Base-by-base conservation (phyloP, 2,113 vertebrate species). In the Megaleporinus macrocephalus region DNA sequence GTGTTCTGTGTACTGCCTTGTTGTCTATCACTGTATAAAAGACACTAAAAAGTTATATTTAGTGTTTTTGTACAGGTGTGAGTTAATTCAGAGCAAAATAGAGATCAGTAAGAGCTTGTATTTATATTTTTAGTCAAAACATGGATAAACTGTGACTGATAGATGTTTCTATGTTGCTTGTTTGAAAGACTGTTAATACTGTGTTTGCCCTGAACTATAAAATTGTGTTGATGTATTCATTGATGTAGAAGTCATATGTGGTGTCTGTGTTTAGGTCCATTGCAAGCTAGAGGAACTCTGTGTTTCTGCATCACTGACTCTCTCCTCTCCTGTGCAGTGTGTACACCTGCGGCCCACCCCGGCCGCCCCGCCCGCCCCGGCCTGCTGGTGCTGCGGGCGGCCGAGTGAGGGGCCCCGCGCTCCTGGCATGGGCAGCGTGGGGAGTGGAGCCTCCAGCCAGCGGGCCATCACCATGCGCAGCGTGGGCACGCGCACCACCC, bases 391-490 rank as follows among this genome's bases (percentile, higher is more conserved):
- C 77, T 16, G 95, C 0, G 89, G 95, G 85, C 91, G 92, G 89
- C 90, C 90, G 13, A 94, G 94, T 89, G 95, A 96, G 84, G 91
- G 90, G 79, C 70, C 79, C 84, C 78, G 87, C 86, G 89, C 91
- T 16, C 91, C 94, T 72, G 86, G 91, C 85, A 96, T 96, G 95
- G 95, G 95, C 63, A 96, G 94, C 11, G 93, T 96, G 79, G 95
- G 95, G 88, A 95, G 95, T 0, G 96, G 95, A 0, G 95, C 95
- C 0, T 90, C 95, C 87, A 94, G 93, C 0, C 94, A 95, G 75
- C 95, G 95, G 82, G 95, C 96, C 81, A 96, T 96, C 0, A 91
- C 95, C 83, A 95, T 96, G 95, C 96, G 96, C 84, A 96, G 93
- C 1, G 94, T 97, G 87, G 96, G 95, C 73, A 95, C 95, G 30